Base-by-base conservation (phyloP, 2,888 invertebrate species). In the Phanerotoma sp. region DNA sequence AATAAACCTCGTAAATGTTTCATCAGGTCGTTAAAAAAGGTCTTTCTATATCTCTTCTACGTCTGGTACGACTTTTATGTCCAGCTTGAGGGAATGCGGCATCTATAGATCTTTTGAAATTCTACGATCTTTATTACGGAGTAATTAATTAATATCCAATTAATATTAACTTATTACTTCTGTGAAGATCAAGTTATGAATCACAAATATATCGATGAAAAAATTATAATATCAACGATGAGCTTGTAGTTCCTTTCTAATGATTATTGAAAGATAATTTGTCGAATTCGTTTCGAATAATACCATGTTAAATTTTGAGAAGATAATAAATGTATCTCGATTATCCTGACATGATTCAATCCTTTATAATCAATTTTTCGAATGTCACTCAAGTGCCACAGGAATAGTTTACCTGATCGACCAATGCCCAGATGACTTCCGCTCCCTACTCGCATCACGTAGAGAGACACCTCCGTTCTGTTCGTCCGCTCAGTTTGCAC, bases 401-500 rank as follows among this genome's bases (percentile, higher is more conserved):
- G 68, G 69, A 64, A n/a, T n/a, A n/a, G 25, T 25, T 25, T 25
- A 25, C 25, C 9, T 25, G 25, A 62, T 62, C 61, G 41, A 57
- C 59, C 62, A 62, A 62, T 63, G 64, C 66, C 73, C 73, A 74
- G 72, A 73, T 75, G 75, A 75, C 74, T 75, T 75, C 75, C 75
- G 75, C 70, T 74, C 74, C 75, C 75, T 75, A 74, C 73, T 70
- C 64, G 65, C 64, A 65, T 58, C 65, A 25, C n/a, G n/a, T 15
- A 35, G 7, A 35, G 4, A n/a, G 7, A 15, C 16, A 63, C 62
- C 65, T 66, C 65, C 66, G 62, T 65, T 51, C 58, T 50, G 35
- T 48, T 44, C 54, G 46, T 60, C 56, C 56, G 46, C 56, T 48
- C 68, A 66, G 69, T 64, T 62, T 62, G 57, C 61, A 64, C 66